Evolutionary conservation across 2,113 vertebrate genomes (phyloP).

Genomic region (Synodontis membranacea): DNA sequence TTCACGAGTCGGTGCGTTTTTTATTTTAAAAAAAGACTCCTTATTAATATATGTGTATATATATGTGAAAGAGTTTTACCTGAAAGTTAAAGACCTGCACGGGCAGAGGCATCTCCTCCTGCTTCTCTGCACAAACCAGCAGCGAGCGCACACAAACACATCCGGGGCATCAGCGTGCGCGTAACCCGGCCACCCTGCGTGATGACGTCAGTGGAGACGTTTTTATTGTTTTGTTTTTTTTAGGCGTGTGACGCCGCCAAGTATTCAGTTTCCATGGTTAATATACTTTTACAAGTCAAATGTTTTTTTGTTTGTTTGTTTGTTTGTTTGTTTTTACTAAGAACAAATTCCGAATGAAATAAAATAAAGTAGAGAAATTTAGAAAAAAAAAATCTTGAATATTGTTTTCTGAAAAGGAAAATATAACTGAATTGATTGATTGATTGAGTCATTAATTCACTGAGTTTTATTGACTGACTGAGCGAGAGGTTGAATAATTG

Average conservation of each 20-base stretch:
- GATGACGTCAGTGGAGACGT: neutral
- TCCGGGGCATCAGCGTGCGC: constrained; percentile 63
- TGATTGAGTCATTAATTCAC: too few relatives aligned
- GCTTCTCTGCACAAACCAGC: constrained; percentile 57
- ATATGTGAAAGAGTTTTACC: constrained; percentile 68
- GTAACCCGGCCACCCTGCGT: constrained; percentile 22
- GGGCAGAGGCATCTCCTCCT: constrained; percentile 86
- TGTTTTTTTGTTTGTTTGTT: too few relatives aligned
- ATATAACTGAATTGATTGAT: neutral
- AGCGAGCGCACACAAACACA: constrained; percentile 58
- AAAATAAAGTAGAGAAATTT: too few relatives aligned
- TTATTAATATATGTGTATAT: too few relatives aligned
- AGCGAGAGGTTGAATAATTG: too few relatives aligned
- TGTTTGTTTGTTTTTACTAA: too few relatives aligned
- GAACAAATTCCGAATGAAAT: too few relatives aligned
- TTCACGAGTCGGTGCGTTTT: neutral
- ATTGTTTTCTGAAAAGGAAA: too few relatives aligned
- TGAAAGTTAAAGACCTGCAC: constrained; percentile 95
- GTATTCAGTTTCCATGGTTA: too few relatives aligned
- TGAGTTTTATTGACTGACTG: too few relatives aligned
- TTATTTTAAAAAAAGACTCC: neutral
- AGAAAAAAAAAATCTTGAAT: too few relatives aligned
- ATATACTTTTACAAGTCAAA: too few relatives aligned
- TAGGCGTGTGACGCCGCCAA: neutral
- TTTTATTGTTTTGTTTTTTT: neutral